A percentile compares a stretch with the other conserved stretches of the same genome.
Evolutionary conservation across 2,888 invertebrate genomes (phyloP).

Genomic region (Thumatha senex): DNA sequence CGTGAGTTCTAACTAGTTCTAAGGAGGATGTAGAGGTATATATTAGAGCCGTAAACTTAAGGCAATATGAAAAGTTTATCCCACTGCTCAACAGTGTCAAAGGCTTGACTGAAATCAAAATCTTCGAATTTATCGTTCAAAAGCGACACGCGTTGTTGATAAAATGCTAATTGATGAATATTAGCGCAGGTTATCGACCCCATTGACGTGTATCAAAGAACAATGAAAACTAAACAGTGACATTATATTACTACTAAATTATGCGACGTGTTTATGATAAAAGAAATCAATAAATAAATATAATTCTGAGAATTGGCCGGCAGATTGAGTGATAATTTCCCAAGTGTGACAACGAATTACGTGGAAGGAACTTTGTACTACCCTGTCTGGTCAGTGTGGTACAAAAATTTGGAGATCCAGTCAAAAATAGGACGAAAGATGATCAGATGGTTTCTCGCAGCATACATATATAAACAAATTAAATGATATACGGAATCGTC

Average conservation of each 20-base stretch:
- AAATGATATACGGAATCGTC: too few species aligned
- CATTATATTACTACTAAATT: slow-evolving; percentile 7
- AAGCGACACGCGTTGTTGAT: slow-evolving; percentile 21
- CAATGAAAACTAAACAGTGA: slow-evolving; percentile 32
- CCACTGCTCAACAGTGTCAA: slow-evolving; percentile 2
- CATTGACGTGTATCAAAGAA: slow-evolving; percentile 21
- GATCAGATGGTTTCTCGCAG: too few species aligned
- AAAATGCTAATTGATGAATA: slow-evolving; percentile 38
- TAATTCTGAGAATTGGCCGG: neutral
- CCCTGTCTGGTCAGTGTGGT: too few species aligned
- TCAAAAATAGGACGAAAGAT: too few species aligned
- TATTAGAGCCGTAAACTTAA: too few species aligned
- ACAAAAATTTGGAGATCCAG: too few species aligned
- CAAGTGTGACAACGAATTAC: too few species aligned
- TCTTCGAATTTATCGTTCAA: slow-evolving; percentile 9
- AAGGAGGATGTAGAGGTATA: too few species aligned
- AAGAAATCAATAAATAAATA: neutral
- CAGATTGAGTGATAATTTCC: neutral
- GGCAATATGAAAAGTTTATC: too few species aligned
- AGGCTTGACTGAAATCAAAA: slow-evolving; percentile 5
- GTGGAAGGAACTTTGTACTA: too few species aligned
- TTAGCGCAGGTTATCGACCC: slow-evolving; percentile 29
- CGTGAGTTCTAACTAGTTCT: too few species aligned
- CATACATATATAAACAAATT: too few species aligned
- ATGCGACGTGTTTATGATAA: slow-evolving; percentile 11